Evolutionary conservation across 92 coral and sea anemone genomes (phyloP), one percentile per base, ranked within the genome.

Genomic region (Porites cylindrica): DNA sequence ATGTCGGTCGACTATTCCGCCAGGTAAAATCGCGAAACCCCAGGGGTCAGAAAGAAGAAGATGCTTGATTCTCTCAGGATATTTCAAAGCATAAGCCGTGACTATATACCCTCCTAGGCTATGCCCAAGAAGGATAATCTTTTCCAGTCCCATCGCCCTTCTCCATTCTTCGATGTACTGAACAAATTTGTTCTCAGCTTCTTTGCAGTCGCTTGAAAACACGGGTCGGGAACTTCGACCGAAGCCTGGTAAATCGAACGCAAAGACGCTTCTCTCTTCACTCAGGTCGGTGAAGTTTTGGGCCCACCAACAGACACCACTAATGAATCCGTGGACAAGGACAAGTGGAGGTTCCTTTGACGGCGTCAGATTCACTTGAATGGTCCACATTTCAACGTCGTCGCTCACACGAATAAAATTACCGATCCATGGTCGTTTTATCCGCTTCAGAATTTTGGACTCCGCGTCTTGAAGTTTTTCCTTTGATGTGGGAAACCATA

Each of bases 1-100:
- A 72, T 96, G 98, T 38, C 99, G 96, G 81, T 97, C 99, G 7
- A 88, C 90, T 56, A 94, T 80, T 5, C 99, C 99, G 52, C 88
- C 93, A 3, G 99, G 99, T 61, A 97, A 88, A 51, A 97, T 97
- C 10, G 99, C 92, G 82, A 97, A 97, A 4, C 99, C 99, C 99
- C 99, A 97, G 53, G 99, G 98, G 80, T 97, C 99, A 5, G 98
- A 97, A 16, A 95, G 77, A 23, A 95, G 86, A 47, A 97, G 88
- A 26, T 93, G 98, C 38, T 93, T 81, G 74, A 97, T 86, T 86
- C 94, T 88, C 76, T 91, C 95, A 2, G 99, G 98, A 77, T 93
- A 75, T 69, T 91, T 80, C 75, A 97, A 82, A 56, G 97, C 96
- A 70, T 97, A 97, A 59, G 96, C 95, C 74, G 94, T 90, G 13